Conservation (phyloP, 1,140 invertebrate species). For the Rhopalosiphum padi region DNA sequence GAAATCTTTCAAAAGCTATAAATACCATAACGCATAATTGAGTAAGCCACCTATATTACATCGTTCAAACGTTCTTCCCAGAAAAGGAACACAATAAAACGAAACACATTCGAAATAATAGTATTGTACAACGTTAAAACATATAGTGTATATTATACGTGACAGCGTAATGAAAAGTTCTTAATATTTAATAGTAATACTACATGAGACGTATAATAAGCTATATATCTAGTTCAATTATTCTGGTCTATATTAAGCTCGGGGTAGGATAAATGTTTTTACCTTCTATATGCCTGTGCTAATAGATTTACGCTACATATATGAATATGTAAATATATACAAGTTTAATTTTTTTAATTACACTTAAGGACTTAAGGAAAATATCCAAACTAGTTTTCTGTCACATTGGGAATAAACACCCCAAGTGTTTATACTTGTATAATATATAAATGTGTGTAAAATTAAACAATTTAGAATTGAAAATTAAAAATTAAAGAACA, state of each 20-base stretch:
- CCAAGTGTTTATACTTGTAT: not conserved
- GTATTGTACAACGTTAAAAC: too few species aligned
- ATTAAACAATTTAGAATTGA: not conserved
- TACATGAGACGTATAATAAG: not conserved
- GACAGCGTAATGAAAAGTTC: not conserved
- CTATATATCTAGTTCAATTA: not conserved
- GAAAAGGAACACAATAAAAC: not conserved
- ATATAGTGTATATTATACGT: not conserved
- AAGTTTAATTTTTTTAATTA: too few species aligned
- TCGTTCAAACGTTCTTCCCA: not conserved
- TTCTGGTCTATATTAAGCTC: not conserved
- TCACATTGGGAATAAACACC: not conserved
- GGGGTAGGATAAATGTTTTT: not conserved
- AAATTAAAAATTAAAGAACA: not conserved
- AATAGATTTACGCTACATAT: not conserved
- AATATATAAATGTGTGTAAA: not conserved
- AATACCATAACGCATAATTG: not conserved
- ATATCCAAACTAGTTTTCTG: not conserved
- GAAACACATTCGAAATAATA: not conserved
- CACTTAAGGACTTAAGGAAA: too few species aligned
- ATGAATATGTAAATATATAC: not conserved
- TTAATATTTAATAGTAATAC: not conserved
- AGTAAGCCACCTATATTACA: not conserved
- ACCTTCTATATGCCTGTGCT: not conserved
- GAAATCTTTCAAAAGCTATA: not conserved